Conservation (phyloP, 2,797 vertebrate genomes). For the Lateolabrax maculatus region DNA sequence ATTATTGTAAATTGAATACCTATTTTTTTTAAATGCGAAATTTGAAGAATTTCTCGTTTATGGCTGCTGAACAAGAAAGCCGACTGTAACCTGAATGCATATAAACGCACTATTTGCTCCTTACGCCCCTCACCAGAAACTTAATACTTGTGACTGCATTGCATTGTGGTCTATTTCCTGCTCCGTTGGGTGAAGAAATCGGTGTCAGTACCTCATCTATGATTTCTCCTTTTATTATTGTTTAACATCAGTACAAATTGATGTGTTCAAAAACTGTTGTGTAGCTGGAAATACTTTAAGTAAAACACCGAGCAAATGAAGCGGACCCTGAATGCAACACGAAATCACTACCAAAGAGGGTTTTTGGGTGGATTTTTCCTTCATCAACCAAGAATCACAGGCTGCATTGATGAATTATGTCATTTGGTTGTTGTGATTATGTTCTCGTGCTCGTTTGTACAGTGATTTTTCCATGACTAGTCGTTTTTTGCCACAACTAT, state of each 20-base stretch:
- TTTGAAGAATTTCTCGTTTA: no score
- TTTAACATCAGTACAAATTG: background rate
- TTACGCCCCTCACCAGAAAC: no score
- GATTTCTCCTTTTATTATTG: background rate
- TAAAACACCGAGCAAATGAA: background rate
- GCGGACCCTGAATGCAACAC: background rate
- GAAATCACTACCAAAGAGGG: background rate
- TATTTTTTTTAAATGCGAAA: no score
- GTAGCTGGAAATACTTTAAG: background rate
- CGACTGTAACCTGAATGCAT: background rate
- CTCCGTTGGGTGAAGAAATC: no score
- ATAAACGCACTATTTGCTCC: background rate
- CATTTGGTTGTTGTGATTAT: slow-evolving; percentile 33
- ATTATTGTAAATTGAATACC: no score
- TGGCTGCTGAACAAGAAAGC: no score
- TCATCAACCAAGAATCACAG: slow-evolving; percentile 6
- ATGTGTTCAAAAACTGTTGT: background rate
- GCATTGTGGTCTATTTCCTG: background rate
- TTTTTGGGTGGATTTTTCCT: slow-evolving; percentile 59
- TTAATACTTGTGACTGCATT: no score
- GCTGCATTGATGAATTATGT: slow-evolving; percentile 1
- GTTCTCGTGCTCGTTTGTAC: slow-evolving; percentile 59
- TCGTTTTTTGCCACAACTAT: slow-evolving; percentile 51
- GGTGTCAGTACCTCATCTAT: no score
- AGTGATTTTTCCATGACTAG: slow-evolving; percentile 41